These are phyloP conservation scores for Volucella bombylans DNA, from an alignment of 2,888 invertebrate genomes.

Conservation along the genomic window DNA sequence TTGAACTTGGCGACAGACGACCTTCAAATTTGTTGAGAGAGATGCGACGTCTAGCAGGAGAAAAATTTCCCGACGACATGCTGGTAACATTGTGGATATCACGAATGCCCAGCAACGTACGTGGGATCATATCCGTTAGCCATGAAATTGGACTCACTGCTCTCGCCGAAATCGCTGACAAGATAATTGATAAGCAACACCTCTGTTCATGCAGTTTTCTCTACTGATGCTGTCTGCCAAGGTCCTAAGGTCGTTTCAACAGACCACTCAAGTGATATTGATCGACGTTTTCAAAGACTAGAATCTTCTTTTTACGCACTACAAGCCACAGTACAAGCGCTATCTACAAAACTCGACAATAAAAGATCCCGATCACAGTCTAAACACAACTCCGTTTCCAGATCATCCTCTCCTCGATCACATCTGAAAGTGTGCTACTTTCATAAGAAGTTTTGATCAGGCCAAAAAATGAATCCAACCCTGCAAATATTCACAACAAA, in stretches of 20 bases:
- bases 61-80: conserved; percentile 26
- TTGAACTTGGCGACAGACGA: no score
- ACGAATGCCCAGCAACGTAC: conserved; percentile 7
- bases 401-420: conserved; percentile 3
- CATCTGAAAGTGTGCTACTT: conserved; percentile 10
- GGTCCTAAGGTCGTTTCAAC: conserved; percentile 10
- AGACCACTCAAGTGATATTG: conserved; percentile 9
- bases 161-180: conserved; percentile 12
- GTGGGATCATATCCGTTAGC: conserved; percentile 6
- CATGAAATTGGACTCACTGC: conserved; percentile 4
- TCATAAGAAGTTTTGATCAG: background rate
- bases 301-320: conserved; percentile 18
- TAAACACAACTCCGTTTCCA: conserved; percentile 14
- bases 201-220: conserved; percentile 6
- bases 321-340: conserved; percentile 11
- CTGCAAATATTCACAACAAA: no score
- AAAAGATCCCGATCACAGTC: conserved; percentile 16
- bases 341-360: conserved; percentile 5
- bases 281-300: conserved; percentile 10
- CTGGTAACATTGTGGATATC: conserved; percentile 20
- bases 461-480: no score
- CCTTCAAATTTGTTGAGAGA: no score
- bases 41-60: no score
- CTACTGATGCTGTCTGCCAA: background rate
- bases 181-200: conserved; percentile 25